Conservation (phyloP, 2,797 vertebrate species). For the Margarornis squamiger region DNA sequence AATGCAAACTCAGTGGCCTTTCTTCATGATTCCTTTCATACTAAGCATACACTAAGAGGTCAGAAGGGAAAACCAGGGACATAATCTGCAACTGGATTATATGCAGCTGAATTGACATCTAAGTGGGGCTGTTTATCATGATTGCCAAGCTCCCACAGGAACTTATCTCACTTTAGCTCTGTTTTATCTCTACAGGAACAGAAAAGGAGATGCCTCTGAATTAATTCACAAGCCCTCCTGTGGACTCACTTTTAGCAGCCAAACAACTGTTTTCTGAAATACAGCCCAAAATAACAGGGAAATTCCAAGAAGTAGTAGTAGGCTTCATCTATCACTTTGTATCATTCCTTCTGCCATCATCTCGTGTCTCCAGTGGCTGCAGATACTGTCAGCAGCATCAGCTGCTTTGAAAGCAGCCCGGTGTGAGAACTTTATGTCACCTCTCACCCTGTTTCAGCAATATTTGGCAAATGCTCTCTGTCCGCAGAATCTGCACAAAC, state of each 20-base stretch:
- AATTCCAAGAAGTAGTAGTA: neutral
- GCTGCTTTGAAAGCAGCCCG: neutral
- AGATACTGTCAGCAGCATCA: neutral
- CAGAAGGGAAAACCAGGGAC: neutral
- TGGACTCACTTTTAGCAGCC: neutral
- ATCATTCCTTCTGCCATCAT: neutral
- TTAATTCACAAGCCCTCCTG: neutral
- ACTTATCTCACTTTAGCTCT: neutral
- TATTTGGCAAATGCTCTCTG: neutral
- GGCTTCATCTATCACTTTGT: neutral
- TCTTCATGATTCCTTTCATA: neutral
- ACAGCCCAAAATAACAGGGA: neutral
- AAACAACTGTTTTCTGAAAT: neutral
- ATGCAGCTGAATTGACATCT: neutral
- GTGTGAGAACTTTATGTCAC: neutral
- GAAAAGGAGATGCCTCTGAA: neutral
- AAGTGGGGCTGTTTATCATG: neutral
- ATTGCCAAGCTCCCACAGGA: neutral
- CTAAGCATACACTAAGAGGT: neutral
- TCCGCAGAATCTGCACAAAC: neutral
- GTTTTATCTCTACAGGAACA: neutral
- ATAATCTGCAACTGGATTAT: neutral
- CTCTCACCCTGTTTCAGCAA: neutral
- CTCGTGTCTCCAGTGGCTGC: neutral
- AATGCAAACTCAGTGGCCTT: neutral